Base-by-base conservation (phyloP, 2,797 vertebrate species). In the Meda fulgida region DNA sequence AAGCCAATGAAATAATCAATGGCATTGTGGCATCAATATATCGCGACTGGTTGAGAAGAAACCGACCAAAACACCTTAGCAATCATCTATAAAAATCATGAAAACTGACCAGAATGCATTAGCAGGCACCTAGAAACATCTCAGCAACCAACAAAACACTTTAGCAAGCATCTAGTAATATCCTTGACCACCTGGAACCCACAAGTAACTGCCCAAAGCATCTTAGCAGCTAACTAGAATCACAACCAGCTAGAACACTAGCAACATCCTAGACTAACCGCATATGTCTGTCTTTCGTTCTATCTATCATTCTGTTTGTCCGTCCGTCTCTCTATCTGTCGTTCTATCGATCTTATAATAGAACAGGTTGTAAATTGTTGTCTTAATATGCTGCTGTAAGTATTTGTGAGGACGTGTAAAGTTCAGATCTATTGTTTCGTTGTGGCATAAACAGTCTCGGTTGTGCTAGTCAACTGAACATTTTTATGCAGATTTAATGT, bases 401-500 rank as follows among this genome's bases (percentile, higher is more conserved):
- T 65, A 58, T 58, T 63, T 65, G 43, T 76, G 9, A 21, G 29
- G 65, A 83, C 43, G 34, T 53, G 46, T 80, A 81, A 78, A 36
- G 65, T 51, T 66, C 60, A 72, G 31, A 67, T 78, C 29, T 58
- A 29, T 83, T 16, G 26, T 83, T 60, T 58, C 19, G 19, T 38
- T 9, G n/a, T 58, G 66, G 38, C 76, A 81, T 78, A 80, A 86
- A 80, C 58, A 76, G 77, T 34, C 83, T 72, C 26, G 80, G 73
- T 70, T 77, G 26, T 67, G 36, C 71, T 65, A 70, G 60, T 84
- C 36, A 60, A 84, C 80, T 38, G 65, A 75, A 36, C 16, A 40
- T 83, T 81, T 83, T 85, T 86, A 87, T 87, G 81, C 85, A 89
- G 86, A 84, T 87, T 51, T 78, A 80, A 85, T 58, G 58, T 84